Evolutionary conservation across 1,140 invertebrate genomes (phyloP), one percentile per base, ranked within the genome.

Genomic region (Frieseomelitta varia): DNA sequence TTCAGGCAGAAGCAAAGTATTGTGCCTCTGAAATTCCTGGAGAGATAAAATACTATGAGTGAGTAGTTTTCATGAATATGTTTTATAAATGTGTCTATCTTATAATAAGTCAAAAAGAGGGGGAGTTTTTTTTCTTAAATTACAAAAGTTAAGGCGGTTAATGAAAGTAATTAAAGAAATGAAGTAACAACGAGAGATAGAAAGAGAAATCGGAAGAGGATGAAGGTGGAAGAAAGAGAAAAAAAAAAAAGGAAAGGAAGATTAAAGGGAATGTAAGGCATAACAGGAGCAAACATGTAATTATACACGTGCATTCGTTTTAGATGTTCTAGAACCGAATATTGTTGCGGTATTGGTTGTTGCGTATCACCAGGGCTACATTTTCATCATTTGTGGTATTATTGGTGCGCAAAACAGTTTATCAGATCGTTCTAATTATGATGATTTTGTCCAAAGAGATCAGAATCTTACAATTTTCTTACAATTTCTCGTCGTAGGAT

Each of bases 381-480:
- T 87, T 95, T 95, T 85, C 95, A 95, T 89, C 95, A 95, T 85
- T 90, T 95, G 75, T 95, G 95, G 95, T 95, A 95, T 89, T 95
- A 94, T 85, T 95, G 93, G 94, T 94, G 86, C 55, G 91, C 88
- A 71, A 39, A 19, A 55, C 8, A 58, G 24, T 68, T 58, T n/a
- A 14, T 2, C 39, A n/a, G 21, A 69, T 15, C 39, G 47, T 15
- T 69, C 21, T 8, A 30, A 67, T 69, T 10, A 47, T 8, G 39
- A 47, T 30, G 1, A 21, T 58, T 1, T n/a, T 17, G n/a, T 30
- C 17, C 11, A 63, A 1, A 47, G 1, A 17, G n/a, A 1, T 56
- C 39, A 6, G 24, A 69, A 39, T 39, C 24, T 39, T 39, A 14
- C 10, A 14, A 69, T 24, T 39, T 69, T 39, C 21, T 68, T 21